Base-by-base conservation (phyloP, 2,888 invertebrate species). In the Chrysopilus asiliformis region DNA sequence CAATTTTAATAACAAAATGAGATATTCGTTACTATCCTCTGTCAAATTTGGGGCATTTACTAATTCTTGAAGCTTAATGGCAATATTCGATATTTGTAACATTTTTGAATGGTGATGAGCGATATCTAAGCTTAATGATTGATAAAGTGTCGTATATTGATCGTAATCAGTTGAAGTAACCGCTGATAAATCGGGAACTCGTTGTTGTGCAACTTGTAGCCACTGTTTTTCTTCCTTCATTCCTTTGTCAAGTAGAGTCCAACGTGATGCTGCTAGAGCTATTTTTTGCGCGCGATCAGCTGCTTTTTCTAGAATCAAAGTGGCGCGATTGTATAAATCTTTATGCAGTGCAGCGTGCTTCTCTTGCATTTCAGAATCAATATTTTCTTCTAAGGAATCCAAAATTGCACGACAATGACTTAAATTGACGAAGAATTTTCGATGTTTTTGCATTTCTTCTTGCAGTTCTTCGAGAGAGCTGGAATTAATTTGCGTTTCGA, bases 361-460 rank as follows among this genome's bases (percentile, higher is more conserved):
- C 12, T 74, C 70, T 46, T 80, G 71, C 0, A 87, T 86, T 58
- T 85, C 85, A 24, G 68, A 70, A 50, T 89, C 87, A 25, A 89
- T 67, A 54, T 86, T 84, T 45, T 79, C 79, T 60, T 86, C 86
- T 16, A 89, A 61, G 0, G 86, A 86, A 57, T 89, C 87, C 25
- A 90, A 65, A 49, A 89, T 84, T 9, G 81, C 83, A 47, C 84
- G 71, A 51, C 89, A 89, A 46, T 87, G 85, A 50, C 85, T 87
- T 7, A 90, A 60, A 48, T 86, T 87, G 0, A 85, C 82, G 53
- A 89, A 89, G 67, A 89, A 87, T 53, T 83, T 85, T 25, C 87
- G 71, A 51, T 87, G 85, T 53, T 84, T 87, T 51, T 86, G 86
- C 64, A 89, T 83, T 65, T 87, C 87, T 51, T 85, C 83, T 51